Base-by-base conservation (phyloP, 1,140 invertebrate genomes). In the Adoxophyes honmai region DNA sequence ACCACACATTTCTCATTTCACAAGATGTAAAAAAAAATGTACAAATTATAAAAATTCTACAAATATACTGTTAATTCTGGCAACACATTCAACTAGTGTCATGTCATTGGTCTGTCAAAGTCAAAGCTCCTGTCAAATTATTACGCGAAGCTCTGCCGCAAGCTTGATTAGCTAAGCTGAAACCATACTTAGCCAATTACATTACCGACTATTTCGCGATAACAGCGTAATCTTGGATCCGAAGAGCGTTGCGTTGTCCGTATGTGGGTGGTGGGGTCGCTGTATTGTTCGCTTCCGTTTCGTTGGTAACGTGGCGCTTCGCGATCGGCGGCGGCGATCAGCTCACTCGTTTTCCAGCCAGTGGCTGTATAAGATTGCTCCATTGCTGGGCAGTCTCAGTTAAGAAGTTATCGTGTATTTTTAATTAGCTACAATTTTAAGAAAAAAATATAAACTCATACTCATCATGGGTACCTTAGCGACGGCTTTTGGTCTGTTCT, bases 381-480 rank as follows among this genome's bases (percentile, higher is more conserved):
- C 18, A 16, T 48, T 14, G 42, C 18, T 9, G 14, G 4, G 13
- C 18, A 48, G 42, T 18, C 42, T 28, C 6, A 21, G 11, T 48
- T 21, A 48, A 48, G 11, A 28, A 33, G n/a, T n/a, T n/a, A n/a
- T 48, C n/a, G 42, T 48, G 42, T 21, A 18, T 28, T 55, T 39
- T 42, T 52, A 37, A 52, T 61, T 34, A 57, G 64, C 66, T 74
- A 85, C 81, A 65, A 87, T 87, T 75, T 62, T 63, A 66, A 86
- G 75, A 73, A 83, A 66, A 67, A 78, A 69, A 62, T 68, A 64
- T 34, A 86, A 81, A 79, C 37, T 88, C 55, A 36, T 87, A 55
- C 34, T 88, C 62, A 78, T 83, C 58, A 88, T 88, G 85, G 80
- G 75, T 55, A 62, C 75, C 35, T 57, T 88, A 33, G 65, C 74